A percentile compares a stretch with the other conserved stretches of the same genome.
These are phyloP conservation scores for Betta splendens DNA, from an alignment of 2,797 vertebrate genomes.

Conservation along the genomic window DNA sequence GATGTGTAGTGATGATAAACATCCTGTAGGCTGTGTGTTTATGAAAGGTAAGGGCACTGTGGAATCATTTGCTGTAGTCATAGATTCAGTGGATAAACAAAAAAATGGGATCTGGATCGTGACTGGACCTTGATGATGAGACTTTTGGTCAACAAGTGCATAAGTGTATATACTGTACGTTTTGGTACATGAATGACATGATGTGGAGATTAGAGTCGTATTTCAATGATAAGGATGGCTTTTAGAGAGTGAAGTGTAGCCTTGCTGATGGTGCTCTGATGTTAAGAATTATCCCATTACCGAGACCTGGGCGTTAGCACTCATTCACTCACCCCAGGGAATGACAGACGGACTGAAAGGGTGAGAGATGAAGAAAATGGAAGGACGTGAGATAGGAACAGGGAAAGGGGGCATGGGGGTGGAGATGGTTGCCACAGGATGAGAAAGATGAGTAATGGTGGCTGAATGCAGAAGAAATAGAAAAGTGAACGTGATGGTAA, in stretches of 20 bases:
- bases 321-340: constrained; percentile 64
- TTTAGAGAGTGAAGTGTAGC: constrained; percentile 47
- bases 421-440: constrained; percentile 6
- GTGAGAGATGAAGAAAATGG: constrained; percentile 7
- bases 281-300: constrained; percentile 70
- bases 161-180: constrained; percentile 8
- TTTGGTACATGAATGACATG: constrained; percentile 14
- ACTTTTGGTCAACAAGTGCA: constrained; percentile 15
- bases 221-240: constrained; percentile 46
- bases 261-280: constrained; percentile 50
- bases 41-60: constrained; percentile 44
- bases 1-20: constrained; percentile 35
- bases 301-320: constrained; percentile 56
- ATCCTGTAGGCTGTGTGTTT: constrained; percentile 39
- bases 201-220: constrained; percentile 37
- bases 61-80: constrained; percentile 19
- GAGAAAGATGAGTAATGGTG: constrained; percentile 19
- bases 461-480: constrained; percentile 41
- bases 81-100: constrained; percentile 33
- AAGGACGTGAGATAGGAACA: constrained; percentile 11
- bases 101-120: constrained; percentile 18
- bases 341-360: constrained; percentile 31
- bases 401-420: neutral
- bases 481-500: constrained; percentile 54
- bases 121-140: constrained; percentile 6